phyloP scores from a whole-genome alignment of 2,113 vertebrate species.

The Aphyosemion australe region DNA sequence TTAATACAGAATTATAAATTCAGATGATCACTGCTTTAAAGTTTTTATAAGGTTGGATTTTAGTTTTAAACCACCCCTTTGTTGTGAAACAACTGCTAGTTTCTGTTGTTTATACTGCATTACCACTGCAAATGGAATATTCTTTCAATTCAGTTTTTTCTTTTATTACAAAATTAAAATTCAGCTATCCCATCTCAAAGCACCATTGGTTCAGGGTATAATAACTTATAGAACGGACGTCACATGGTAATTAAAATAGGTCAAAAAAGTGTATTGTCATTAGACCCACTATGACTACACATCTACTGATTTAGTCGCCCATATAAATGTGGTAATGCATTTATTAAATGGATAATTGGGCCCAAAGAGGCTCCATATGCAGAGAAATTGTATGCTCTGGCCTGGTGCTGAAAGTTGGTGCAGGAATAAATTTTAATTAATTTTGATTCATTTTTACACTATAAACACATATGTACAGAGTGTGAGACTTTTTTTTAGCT shows the following conservation, averaged over 20 bases:
- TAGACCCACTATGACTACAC: not conserved
- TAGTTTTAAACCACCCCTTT: no score
- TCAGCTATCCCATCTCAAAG: not conserved
- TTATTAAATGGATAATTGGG: constrained; percentile 15
- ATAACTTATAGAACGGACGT: not conserved
- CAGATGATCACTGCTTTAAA: no score
- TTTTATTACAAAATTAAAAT: not conserved
- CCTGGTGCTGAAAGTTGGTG: constrained; percentile 9
- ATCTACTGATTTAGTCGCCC: constrained; percentile 18
- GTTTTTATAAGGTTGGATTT: no score
- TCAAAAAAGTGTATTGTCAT: not conserved
- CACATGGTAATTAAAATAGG: not conserved
- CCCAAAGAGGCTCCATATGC: constrained; percentile 9
- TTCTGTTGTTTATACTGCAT: no score
- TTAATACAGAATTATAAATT: no score
- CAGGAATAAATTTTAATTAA: constrained; percentile 26
- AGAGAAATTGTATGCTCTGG: constrained; percentile 8
- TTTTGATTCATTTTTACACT: constrained; percentile 31
- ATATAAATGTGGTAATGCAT: constrained; percentile 6
- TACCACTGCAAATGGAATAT: not conserved
- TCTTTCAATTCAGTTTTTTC: not conserved
- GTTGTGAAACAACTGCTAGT: no score
- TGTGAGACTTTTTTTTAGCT: constrained; percentile 22
- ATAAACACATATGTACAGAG: constrained; percentile 29
- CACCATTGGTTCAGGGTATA: constrained; percentile 1